phyloP scores from a whole-genome alignment of 2,888 invertebrate genomes.

The Cephus pulcher region DNA sequence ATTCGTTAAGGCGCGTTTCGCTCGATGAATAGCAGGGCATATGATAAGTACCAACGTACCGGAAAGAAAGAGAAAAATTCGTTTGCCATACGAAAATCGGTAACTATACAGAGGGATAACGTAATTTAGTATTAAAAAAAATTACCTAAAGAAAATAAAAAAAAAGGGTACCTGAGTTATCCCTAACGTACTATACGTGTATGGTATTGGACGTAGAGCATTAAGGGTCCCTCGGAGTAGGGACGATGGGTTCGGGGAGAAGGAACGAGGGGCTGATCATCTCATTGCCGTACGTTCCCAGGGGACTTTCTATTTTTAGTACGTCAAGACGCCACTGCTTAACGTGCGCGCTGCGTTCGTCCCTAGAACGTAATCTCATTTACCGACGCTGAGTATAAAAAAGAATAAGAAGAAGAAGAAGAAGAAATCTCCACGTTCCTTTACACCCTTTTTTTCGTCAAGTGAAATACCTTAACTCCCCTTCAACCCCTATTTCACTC shows the following conservation, averaged over 20 bases:
- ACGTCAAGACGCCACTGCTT: neutral
- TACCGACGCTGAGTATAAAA: neutral
- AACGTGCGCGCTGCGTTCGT: neutral
- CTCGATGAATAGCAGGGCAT: no score
- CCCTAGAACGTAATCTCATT: neutral
- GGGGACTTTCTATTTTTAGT: neutral
- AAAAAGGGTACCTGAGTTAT: neutral
- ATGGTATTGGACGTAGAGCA: neutral
- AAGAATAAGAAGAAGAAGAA: neutral
- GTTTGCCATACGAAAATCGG: neutral
- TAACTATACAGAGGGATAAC: neutral
- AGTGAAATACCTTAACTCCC: neutral
- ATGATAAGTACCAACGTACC: no score
- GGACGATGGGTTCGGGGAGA: neutral
- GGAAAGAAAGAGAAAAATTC: no score
- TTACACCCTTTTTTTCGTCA: neutral
- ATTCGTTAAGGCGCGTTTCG: neutral
- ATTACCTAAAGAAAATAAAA: neutral
- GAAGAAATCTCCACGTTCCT: neutral
- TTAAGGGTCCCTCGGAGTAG: neutral
- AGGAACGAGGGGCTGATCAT: neutral
- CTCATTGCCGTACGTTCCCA: neutral
- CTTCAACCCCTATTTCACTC: neutral
- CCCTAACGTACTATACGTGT: neutral
- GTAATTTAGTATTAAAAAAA: neutral